Conservation (phyloP, 2,113 vertebrate genomes). For the Neolamprologus kungweensis region DNA sequence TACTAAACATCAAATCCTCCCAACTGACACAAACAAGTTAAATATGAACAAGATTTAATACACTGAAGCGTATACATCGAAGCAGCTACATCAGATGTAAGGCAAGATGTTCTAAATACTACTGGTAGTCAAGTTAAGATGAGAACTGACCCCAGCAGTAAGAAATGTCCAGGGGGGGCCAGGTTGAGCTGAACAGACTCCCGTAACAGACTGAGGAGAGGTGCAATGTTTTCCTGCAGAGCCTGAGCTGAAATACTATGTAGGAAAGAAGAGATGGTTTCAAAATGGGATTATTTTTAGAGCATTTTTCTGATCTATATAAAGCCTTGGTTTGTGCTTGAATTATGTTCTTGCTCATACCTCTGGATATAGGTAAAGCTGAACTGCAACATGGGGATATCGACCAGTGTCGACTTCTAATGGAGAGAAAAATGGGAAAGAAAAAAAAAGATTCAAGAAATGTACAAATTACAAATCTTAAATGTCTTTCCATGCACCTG, state of each 20-base stretch:
- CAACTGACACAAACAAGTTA: neutral
- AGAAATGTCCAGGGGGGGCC: constrained; percentile 87
- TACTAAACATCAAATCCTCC: neutral
- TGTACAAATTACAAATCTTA: neutral
- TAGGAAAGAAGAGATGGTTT: neutral
- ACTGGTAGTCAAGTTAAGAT: neutral
- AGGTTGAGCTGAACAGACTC: constrained; percentile 91
- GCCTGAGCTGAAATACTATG: constrained; percentile 74
- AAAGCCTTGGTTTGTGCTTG: neutral
- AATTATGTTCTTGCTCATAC: constrained; percentile 51
- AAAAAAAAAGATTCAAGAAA: neutral
- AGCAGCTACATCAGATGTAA: neutral
- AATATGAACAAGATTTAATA: neutral
- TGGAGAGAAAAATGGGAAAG: neutral
- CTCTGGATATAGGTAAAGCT: constrained; percentile 84
- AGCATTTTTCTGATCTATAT: neutral
- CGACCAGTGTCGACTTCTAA: constrained; percentile 83
- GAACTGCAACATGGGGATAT: constrained; percentile 90
- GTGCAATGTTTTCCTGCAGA: constrained; percentile 83
- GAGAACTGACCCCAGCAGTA: constrained; percentile 86
- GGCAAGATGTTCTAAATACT: neutral
- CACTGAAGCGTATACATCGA: neutral
- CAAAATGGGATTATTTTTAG: neutral
- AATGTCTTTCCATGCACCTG: neutral
- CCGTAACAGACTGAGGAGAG: constrained; percentile 80